Conservation (phyloP, 2,797 vertebrate genomes). For the Parambassis ranga region DNA sequence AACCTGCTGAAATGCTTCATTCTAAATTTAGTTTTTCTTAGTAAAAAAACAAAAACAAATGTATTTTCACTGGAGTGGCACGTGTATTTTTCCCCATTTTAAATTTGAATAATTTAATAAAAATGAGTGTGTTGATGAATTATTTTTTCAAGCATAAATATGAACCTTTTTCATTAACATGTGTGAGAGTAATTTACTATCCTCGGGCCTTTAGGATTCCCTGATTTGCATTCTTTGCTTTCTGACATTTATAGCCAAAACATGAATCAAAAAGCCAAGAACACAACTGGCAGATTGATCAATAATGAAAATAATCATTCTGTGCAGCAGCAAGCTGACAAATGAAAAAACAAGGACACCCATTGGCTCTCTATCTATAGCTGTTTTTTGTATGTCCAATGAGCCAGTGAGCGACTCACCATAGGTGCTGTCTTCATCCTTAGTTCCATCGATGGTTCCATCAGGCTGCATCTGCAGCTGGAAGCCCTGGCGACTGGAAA, state of each 20-base stretch:
- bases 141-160: too few relatives aligned
- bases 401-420: conserved; percentile 81
- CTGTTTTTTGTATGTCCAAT: too few relatives aligned
- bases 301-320: not conserved
- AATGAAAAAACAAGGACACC: too few relatives aligned
- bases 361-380: too few relatives aligned
- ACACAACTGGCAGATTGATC: not conserved
- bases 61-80: too few relatives aligned
- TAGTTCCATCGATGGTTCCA: conserved; percentile 96
- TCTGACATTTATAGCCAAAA: not conserved
- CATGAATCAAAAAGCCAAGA: not conserved
- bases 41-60: not conserved
- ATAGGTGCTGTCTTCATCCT: conserved; percentile 95
- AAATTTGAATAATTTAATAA: too few relatives aligned
- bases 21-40: not conserved
- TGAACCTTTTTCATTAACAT: too few relatives aligned
- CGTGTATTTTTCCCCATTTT: too few relatives aligned
- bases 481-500: conserved; percentile 96
- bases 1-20: not conserved
- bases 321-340: too few relatives aligned
- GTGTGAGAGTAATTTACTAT: too few relatives aligned
- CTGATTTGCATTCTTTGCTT: not conserved
- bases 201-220: not conserved
- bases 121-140: too few relatives aligned
- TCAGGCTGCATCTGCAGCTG: conserved; percentile 97